A percentile compares a stretch with the other conserved stretches of the same genome.
These are phyloP conservation scores for Desmodus rotundus DNA, from an alignment of 2,113 vertebrate genomes.

Conservation along the genomic window DNA sequence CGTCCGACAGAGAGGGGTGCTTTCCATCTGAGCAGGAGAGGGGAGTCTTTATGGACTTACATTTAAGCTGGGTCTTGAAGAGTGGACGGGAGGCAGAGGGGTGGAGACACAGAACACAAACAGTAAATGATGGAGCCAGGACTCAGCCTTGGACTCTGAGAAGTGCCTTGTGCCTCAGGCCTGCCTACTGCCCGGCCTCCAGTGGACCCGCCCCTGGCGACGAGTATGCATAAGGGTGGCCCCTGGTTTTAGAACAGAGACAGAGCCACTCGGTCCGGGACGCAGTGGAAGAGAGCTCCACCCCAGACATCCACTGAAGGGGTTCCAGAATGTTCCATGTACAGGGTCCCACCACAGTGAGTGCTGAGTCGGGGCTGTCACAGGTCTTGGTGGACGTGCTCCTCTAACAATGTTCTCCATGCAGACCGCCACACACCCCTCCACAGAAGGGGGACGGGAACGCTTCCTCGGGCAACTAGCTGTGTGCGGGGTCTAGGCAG, in stretches of 20 bases:
- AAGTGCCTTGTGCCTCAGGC: not conserved
- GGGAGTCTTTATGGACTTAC: not conserved
- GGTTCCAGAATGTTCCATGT: not conserved
- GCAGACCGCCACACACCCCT: not conserved
- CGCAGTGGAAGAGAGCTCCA: not conserved
- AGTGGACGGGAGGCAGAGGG: not conserved
- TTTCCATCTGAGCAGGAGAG: not conserved
- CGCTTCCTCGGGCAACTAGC: not conserved
- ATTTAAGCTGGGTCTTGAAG: not conserved
- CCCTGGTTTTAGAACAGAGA: not conserved
- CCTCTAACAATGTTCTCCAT: not conserved
- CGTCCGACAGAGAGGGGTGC: not conserved
- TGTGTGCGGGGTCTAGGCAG: not conserved
- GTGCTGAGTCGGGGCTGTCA: rapidly evolving
- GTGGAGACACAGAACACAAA: not conserved
- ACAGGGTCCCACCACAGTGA: not conserved
- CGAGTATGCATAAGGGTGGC: not conserved
- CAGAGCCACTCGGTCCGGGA: not conserved
- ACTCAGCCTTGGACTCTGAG: not conserved
- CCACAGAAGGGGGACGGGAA: not conserved
- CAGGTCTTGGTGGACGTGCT: rapidly evolving
- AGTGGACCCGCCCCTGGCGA: not conserved
- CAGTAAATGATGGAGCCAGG: no score
- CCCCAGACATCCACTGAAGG: not conserved
- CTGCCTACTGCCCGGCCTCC: not conserved